Evolutionary conservation across 1,140 invertebrate genomes (phyloP).

Genomic region (Drosophila bocki): DNA sequence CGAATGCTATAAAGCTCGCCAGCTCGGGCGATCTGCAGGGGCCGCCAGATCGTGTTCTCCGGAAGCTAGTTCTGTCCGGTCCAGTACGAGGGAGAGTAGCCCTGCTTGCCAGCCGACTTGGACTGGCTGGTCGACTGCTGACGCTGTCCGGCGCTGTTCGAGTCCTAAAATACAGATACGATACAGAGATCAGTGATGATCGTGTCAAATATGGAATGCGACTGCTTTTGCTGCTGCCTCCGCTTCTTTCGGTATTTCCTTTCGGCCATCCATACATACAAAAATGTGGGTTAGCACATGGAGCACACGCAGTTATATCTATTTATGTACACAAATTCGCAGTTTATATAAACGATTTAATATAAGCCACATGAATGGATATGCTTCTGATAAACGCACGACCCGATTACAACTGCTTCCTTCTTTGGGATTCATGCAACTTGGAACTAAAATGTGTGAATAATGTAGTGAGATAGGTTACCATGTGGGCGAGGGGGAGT

Average conservation of each 20-base stretch:
- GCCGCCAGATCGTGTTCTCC: constrained; percentile 75
- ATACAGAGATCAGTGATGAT: background rate
- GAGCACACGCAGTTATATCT: constrained; percentile 34
- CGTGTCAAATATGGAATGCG: background rate
- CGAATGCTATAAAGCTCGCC: constrained; percentile 69
- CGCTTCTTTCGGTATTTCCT: constrained; percentile 25
- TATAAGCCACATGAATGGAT: constrained; percentile 32
- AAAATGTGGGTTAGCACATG: constrained; percentile 45
- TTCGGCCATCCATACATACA: constrained; percentile 33
- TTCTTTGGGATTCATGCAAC: constrained; percentile 31
- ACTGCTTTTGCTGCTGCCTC: constrained; percentile 20
- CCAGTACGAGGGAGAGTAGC: constrained; percentile 88
- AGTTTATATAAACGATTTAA: constrained; percentile 33
- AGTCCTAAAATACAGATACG: constrained; percentile 86
- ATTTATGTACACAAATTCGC: constrained; percentile 11
- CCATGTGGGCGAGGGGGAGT: background rate
- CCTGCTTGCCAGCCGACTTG: constrained; percentile 89
- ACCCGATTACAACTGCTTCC: constrained; percentile 11
- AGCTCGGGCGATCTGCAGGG: constrained; percentile 60
- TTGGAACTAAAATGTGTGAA: constrained; percentile 16
- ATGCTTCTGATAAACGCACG: constrained; percentile 14
- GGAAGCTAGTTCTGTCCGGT: constrained; percentile 87
- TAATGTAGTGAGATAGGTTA: constrained; percentile 15
- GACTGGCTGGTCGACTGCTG: constrained; percentile 89
- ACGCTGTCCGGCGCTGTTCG: constrained; percentile 89